Base-by-base conservation (phyloP, 2,113 vertebrate species). In the Gallinago media region DNA sequence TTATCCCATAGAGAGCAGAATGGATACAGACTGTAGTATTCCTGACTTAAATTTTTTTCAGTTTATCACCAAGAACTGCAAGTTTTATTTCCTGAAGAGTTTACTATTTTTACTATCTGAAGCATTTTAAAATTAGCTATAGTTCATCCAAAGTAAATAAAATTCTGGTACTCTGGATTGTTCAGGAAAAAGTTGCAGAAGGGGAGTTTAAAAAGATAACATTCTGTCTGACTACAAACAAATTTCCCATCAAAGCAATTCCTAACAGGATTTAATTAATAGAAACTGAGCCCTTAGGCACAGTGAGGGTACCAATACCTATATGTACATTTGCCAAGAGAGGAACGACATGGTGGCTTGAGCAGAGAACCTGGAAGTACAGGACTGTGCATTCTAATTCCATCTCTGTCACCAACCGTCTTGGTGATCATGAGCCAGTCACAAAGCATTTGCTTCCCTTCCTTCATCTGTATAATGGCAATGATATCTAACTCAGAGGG, bases 401-500 rank as follows among this genome's bases (percentile, higher is more conserved):
- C 50, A 56, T 27, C 61, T 59, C 73, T 76, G 66, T 72, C 71
- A 91, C 62, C 56, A 79, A n/a, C 26, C 22, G 18, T 40, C 95
- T 61, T 26, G 70, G 89, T 61, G 87, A 78, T 86, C 78, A 73
- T 8, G 44, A 95, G 88, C 44, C 11, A 59, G 85, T 89, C 88
- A 80, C 70, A 36, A 89, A 93, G 85, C 20, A 42, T 96, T 94
- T 94, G 54, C 92, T 92, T 96, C 88, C 88, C 44, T 81, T 95
- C 77, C 92, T 92, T 92, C 89, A 85, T 93, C 95, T 91, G 29
- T 89, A 36, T 83, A 96, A 93, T 84, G 83, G 94, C 95, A 94
- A 91, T 65, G 96, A 94, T 88, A 93, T 88, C 94, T 56, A 96
- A 95, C 96, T 97, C 93, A 66, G 88, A 95, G 67, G 92, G 92